Evolutionary conservation across 1,140 invertebrate genomes (phyloP).

Genomic region (Sarcophaga peregrina): DNA sequence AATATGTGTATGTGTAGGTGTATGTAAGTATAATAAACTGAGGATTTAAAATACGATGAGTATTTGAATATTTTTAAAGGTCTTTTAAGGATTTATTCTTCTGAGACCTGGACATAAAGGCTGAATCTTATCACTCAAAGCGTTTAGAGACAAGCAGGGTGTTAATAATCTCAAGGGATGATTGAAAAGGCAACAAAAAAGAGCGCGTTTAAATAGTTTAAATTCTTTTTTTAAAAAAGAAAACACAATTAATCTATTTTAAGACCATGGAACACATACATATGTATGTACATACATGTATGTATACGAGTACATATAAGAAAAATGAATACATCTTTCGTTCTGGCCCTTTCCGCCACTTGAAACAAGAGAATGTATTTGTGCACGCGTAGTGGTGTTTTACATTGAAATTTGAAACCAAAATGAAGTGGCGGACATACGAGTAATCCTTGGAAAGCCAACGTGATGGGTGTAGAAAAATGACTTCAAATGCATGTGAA

Average conservation of each 20-base stretch:
- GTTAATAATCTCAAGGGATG: slow-evolving; percentile 29
- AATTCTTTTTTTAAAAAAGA: too few relatives aligned
- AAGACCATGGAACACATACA: background rate
- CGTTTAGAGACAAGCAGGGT: background rate
- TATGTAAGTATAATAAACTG: background rate
- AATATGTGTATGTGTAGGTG: background rate
- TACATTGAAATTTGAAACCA: slow-evolving; percentile 27
- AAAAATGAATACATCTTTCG: background rate
- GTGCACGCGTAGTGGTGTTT: background rate
- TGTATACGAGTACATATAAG: too few relatives aligned
- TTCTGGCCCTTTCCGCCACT: background rate
- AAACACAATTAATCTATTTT: slow-evolving; percentile 32
- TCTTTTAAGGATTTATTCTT: background rate
- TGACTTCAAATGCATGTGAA: slow-evolving; percentile 6
- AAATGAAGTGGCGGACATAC: slow-evolving; percentile 20
- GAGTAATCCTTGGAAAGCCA: slow-evolving; percentile 38
- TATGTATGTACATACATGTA: too few relatives aligned
- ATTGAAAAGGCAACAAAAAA: background rate
- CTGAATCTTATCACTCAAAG: background rate
- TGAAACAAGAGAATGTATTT: background rate
- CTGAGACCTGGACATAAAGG: background rate
- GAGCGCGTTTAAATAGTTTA: too few relatives aligned
- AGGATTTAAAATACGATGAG: background rate
- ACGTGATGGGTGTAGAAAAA: slow-evolving; percentile 35
- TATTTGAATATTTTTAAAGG: slow-evolving; percentile 37